phyloP scores from a whole-genome alignment of 2,888 invertebrate genomes.

The Chrysolina americana region DNA sequence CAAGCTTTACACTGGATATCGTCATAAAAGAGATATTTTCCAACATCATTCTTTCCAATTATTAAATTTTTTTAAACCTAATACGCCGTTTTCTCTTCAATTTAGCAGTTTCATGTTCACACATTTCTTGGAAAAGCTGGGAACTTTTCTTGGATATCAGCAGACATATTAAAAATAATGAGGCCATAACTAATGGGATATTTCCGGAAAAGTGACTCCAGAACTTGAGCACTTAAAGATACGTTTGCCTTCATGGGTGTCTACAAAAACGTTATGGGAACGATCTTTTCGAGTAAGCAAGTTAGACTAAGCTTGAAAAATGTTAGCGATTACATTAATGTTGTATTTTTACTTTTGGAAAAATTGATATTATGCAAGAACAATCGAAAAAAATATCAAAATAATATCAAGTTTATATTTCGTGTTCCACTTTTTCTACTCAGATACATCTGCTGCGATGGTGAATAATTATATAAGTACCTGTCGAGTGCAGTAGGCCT shows the following conservation, averaged over 20 bases:
- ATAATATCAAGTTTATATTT: no score
- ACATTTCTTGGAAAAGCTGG: slow-evolving; percentile 20
- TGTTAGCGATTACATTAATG: no score
- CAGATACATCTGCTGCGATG: no score
- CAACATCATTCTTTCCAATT: slow-evolving; percentile 17
- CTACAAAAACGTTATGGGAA: neutral
- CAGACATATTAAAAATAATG: slow-evolving; percentile 55
- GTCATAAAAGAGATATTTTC: neutral
- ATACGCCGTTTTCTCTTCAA: slow-evolving; percentile 26
- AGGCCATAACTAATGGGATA: slow-evolving; percentile 55
- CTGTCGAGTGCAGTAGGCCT: no score
- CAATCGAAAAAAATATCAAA: no score
- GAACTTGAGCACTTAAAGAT: slow-evolving; percentile 28
- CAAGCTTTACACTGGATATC: neutral
- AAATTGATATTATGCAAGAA: no score
- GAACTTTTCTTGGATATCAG: slow-evolving; percentile 42
- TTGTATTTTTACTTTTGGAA: no score
- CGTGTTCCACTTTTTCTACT: no score
- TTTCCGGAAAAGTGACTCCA: slow-evolving; percentile 44
- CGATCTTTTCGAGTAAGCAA: neutral
- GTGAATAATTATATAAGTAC: no score
- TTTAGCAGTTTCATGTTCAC: slow-evolving; percentile 32
- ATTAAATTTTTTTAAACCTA: slow-evolving; percentile 17
- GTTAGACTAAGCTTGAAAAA: neutral
- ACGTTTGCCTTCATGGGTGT: slow-evolving; percentile 10